Percentiles rank a stretch among this genome's conserved stretches.
Conservation (phyloP, 1,140 invertebrate species). For the Dryas iulia region DNA sequence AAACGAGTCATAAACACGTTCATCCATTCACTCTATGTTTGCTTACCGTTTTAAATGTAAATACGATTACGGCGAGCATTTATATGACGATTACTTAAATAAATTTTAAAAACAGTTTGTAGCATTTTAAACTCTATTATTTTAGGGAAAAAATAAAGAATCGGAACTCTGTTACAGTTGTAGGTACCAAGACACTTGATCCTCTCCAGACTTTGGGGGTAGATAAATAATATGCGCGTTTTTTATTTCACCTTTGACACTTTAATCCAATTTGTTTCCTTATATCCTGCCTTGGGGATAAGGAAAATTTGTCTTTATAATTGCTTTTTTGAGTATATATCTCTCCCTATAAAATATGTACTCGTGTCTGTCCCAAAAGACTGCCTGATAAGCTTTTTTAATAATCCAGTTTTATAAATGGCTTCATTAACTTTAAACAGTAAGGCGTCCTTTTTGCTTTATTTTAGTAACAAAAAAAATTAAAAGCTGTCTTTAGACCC, state of each 20-base stretch:
- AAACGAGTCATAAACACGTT: slow-evolving; percentile 71
- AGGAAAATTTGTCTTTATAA: slow-evolving; percentile 72
- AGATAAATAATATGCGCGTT: slow-evolving; percentile 64
- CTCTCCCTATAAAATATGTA: slow-evolving; percentile 40
- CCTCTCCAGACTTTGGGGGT: slow-evolving; percentile 55
- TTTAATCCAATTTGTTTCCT: slow-evolving; percentile 79
- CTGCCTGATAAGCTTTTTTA: slow-evolving; percentile 13
- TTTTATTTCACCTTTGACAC: slow-evolving; percentile 79
- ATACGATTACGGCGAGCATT: slow-evolving; percentile 43
- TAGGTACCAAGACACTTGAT: slow-evolving; percentile 38
- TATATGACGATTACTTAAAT: slow-evolving; percentile 34
- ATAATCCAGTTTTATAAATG: slow-evolving; percentile 8
- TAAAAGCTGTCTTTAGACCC: no score
- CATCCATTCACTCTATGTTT: slow-evolving; percentile 72
- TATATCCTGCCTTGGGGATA: slow-evolving; percentile 64
- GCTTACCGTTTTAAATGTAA: slow-evolving; percentile 74
- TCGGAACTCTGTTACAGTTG: slow-evolving; percentile 18
- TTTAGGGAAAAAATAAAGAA: slow-evolving; percentile 9
- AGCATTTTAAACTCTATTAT: slow-evolving; percentile 5
- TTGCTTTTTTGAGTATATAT: slow-evolving; percentile 63
- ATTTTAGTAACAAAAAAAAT: not conserved
- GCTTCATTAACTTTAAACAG: not conserved
- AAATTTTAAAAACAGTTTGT: slow-evolving; percentile 14
- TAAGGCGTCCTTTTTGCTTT: not conserved
- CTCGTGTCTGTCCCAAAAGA: slow-evolving; percentile 41